phyloP scores from a whole-genome alignment of 2,113 vertebrate genomes.

The Melanotaenia duboulayi region DNA sequence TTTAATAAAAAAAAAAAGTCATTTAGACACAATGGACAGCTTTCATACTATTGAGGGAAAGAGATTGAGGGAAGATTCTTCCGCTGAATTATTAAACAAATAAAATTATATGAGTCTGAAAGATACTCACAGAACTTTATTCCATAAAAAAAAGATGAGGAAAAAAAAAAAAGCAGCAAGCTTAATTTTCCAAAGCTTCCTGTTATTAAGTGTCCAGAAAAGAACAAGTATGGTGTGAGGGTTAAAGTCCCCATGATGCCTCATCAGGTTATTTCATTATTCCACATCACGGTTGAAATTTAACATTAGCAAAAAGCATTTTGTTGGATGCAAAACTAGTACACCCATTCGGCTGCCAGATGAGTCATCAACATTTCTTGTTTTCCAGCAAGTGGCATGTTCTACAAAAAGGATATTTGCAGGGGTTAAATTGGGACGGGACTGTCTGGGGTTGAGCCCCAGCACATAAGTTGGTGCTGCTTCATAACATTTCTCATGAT shows the following conservation, averaged over 20 bases:
- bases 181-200: constrained; percentile 2
- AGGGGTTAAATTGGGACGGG: too few relatives aligned
- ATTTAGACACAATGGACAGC: constrained; percentile 5
- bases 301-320: too few relatives aligned
- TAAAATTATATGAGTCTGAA: constrained; percentile 3
- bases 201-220: background rate
- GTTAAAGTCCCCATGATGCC: background rate
- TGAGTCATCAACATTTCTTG: too few relatives aligned
- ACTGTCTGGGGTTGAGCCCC: too few relatives aligned
- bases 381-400: too few relatives aligned
- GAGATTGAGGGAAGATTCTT: constrained; percentile 1
- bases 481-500: too few relatives aligned
- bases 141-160: background rate
- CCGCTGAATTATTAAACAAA: background rate
- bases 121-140: constrained; percentile 6
- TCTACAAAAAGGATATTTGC: too few relatives aligned
- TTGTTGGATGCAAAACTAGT: too few relatives aligned
- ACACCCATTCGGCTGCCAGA: too few relatives aligned
- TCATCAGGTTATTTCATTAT: too few relatives aligned
- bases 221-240: background rate
- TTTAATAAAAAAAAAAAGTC: accelerated
- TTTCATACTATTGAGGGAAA: constrained; percentile 6
- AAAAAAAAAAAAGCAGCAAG: background rate
- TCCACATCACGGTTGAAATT: too few relatives aligned
- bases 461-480: too few relatives aligned